Base-by-base conservation (phyloP, 2,797 vertebrate species). In the Lepilemur septentrionalis region DNA sequence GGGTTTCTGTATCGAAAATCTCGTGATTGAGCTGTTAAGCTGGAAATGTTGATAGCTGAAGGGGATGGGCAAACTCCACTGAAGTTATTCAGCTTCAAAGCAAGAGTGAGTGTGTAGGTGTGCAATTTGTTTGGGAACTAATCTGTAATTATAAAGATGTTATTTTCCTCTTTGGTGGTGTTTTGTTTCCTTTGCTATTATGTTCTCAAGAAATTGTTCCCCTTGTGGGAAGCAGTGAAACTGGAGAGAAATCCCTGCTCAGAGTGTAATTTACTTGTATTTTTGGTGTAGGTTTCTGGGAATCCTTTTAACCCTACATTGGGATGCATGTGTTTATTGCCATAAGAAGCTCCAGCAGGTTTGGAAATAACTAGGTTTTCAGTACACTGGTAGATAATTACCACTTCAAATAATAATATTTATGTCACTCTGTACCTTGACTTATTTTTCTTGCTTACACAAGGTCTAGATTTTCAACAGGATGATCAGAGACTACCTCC, bases 91-190 rank as follows among this genome's bases (percentile, higher is more conserved):
- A 1, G 17, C 63, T 32, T 5, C 38, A 4, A 48, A 96, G 92
- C 67, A 28, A 28, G 15, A 4, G 41, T 9, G 0, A 0, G 17
- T 5, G 1, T 0, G 61, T 38, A 48, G 41, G 87, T 85, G 94
- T 81, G 86, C 75, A 79, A 23, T 88, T 78, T 78, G 89, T 82
- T 85, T 67, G 90, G 78, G 70, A 76, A 83, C 79, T 80, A 93
- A 86, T 80, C 85, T 93, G 84, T 94, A 95, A 95, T 96, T 96
- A 97, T 70, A 38, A 88, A 94, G 92, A 83, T 79, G 61, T 75
- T 67, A 41, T 93, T 89, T 92, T 97, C 95, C 61, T 22, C 35
- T 61, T 73, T 48, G 57, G 87, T 46, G 87, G 89, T 52, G 9
- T 81, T 90, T 92, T 91, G 35, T 97, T 95, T 92, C 88, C 95